A percentile compares a stretch with the other conserved stretches of the same genome.
Evolutionary conservation across 1,140 invertebrate genomes (phyloP).

Genomic region (Andricus grossulariae): DNA sequence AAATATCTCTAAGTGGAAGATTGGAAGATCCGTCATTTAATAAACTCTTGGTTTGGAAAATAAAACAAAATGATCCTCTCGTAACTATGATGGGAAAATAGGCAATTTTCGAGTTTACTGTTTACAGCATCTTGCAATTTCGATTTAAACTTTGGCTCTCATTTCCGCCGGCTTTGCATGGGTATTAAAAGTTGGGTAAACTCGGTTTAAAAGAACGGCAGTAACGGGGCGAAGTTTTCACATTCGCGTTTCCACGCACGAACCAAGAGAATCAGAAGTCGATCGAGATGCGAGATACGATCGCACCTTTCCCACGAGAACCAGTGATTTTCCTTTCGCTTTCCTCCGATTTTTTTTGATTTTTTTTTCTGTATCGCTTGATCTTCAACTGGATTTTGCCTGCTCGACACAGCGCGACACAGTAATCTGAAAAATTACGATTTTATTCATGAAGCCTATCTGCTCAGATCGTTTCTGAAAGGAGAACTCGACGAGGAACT

Average conservation of each 20-base stretch:
- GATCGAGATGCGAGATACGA: constrained; percentile 43
- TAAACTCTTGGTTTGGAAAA: not conserved
- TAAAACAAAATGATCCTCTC: not conserved
- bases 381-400: constrained; percentile 47
- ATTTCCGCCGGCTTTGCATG: constrained; percentile 15
- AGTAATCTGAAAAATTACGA: constrained; percentile 63
- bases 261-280: constrained; percentile 25
- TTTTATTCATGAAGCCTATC: constrained; percentile 63
- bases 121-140: constrained; percentile 24
- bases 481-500: constrained; percentile 48
- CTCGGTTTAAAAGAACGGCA: constrained; percentile 30
- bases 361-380: constrained; percentile 43
- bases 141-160: constrained; percentile 23
- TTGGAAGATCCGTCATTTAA: too few relatives aligned
- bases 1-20: too few relatives aligned
- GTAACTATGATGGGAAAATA: constrained; percentile 9
- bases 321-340: constrained; percentile 42
- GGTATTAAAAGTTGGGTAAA: constrained; percentile 29
- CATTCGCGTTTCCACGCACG: constrained; percentile 31
- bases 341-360: constrained; percentile 24
- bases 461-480: constrained; percentile 56
- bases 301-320: constrained; percentile 50
- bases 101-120: constrained; percentile 21
- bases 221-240: constrained; percentile 20
- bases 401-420: constrained; percentile 55